phyloP scores from a whole-genome alignment of 2,113 vertebrate genomes.

The Dipodomys merriami region DNA sequence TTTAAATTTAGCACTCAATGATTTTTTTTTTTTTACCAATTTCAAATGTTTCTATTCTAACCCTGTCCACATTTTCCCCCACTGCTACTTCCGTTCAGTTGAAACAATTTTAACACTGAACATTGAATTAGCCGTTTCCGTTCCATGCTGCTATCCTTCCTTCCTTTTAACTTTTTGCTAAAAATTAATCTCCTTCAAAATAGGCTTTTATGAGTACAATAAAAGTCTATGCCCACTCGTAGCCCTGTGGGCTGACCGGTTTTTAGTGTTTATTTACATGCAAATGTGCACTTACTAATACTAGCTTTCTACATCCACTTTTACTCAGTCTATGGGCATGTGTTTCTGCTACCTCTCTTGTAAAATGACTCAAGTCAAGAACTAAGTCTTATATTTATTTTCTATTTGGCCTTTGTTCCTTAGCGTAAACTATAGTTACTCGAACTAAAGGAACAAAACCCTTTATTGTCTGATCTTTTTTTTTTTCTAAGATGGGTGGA shows the following conservation, averaged over 20 bases:
- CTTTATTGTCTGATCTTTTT: constrained; percentile 55
- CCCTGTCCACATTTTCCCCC: background rate
- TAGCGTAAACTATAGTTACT: constrained; percentile 47
- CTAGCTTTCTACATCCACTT: background rate
- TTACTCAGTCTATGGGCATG: background rate
- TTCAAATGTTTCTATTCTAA: background rate
- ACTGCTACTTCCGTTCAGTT: background rate
- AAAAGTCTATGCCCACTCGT: background rate
- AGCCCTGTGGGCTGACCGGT: background rate
- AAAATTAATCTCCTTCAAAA: constrained; percentile 23
- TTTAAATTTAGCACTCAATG: background rate
- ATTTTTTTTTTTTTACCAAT: background rate
- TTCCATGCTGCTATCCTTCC: background rate
- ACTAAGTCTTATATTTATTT: constrained; percentile 33
- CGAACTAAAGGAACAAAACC: constrained; percentile 34
- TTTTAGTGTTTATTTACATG: background rate
- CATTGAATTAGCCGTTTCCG: background rate
- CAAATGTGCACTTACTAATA: background rate
- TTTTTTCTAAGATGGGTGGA: constrained; percentile 66
- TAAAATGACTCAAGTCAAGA: background rate
- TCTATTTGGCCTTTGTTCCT: constrained; percentile 11
- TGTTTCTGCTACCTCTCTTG: background rate
- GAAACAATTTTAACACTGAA: background rate
- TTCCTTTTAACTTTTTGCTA: constrained; percentile 27
- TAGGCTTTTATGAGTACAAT: background rate